Base-by-base conservation (phyloP, 2,888 invertebrate species). In the Spodoptera littoralis region DNA sequence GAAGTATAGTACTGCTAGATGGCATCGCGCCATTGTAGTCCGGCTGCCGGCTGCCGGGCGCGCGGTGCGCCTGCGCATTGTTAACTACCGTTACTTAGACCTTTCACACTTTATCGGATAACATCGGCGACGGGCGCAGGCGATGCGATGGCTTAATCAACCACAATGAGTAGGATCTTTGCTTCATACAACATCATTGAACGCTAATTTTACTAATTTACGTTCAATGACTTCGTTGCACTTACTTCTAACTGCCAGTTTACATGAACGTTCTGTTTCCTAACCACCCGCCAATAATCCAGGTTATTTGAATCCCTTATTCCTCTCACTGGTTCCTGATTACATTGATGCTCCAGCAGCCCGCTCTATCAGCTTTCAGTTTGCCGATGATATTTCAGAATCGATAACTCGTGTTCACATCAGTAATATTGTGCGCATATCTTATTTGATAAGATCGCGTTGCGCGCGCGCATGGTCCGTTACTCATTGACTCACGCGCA, bases 21-120 rank as follows among this genome's bases (percentile, higher is more conserved):
- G 60, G 44, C 54, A 75, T 76, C 79, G 52, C 27, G 56, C 45
- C 51, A 69, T 75, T 77, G 75, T 77, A 54, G 53, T 41, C 48
- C 52, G 36, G 70, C 72, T 56, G 36, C 27, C n/a, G 12, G 46
- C 51, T 44, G 6, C 48, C 52, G 70, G 54, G 3, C 36, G 27
- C 18, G 0, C 27, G 3, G 4, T 27, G 27, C 27, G 46, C 11
- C 61, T 46, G 22, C 49, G 52, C 22, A 52, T 55, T 52, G 58
- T 57, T 50, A 49, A 43, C 48, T 49, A 63, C 72, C 68, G 79
- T 75, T 71, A 65, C 62, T 57, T 65, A 64, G 78, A 74, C 72
- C 72, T 76, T 75, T 78, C 68, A 67, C 62, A 78, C 71, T 59
- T 64, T 53, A 59, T 48, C 70, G 24, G 47, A 42, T 54, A 48